These are phyloP conservation scores for Trichomalopsis sarcophagae DNA, from an alignment of 1,140 invertebrate genomes.

Conservation along the genomic window DNA sequence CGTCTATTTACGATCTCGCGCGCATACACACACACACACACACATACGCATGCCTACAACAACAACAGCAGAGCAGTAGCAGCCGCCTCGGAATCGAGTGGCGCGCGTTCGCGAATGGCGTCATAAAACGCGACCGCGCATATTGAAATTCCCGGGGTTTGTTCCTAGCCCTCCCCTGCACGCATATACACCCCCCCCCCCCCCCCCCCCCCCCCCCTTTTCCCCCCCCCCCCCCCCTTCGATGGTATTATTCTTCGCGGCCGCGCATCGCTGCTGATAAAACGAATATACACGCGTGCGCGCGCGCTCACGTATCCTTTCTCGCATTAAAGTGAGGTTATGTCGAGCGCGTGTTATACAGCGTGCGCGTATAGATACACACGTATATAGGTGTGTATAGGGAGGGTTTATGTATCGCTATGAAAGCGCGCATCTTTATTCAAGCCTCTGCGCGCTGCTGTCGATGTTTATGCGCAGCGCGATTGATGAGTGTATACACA, in stretches of 20 bases:
- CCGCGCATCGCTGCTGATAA: background rate
- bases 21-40: background rate
- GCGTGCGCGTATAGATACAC: background rate
- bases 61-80: background rate
- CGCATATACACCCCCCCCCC: background rate
- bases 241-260: background rate
- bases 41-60: background rate
- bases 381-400: background rate
- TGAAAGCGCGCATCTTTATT: background rate
- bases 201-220: too few relatives aligned
- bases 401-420: background rate
- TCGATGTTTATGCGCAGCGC: slow-evolving; percentile 16
- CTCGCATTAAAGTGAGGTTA: slow-evolving; percentile 10
- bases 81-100: background rate
- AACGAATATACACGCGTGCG: background rate
- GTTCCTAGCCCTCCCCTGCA: background rate
- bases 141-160: slow-evolving; percentile 27
- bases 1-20: background rate
- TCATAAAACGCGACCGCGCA: slow-evolving; percentile 26
- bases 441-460: background rate
- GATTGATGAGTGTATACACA: background rate
- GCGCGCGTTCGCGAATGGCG: slow-evolving; percentile 16
- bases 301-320: background rate
- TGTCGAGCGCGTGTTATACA: background rate
- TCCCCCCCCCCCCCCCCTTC: background rate